Base-by-base conservation (phyloP, 2,888 invertebrate genomes). In the Crepidodera aurea region DNA sequence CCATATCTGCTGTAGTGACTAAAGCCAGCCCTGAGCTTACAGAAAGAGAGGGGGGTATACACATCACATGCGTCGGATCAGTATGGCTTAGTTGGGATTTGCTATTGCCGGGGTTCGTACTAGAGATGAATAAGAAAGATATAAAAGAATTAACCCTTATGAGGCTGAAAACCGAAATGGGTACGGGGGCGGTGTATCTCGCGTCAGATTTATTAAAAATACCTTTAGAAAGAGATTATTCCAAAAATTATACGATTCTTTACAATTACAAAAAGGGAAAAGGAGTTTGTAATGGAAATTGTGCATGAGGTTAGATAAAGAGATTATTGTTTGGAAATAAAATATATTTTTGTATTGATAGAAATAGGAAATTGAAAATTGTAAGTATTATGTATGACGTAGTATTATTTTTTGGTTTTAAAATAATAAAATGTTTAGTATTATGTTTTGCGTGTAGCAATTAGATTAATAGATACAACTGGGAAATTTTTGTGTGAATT, bases 81-180 rank as follows among this genome's bases (percentile, higher is more conserved):
- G 96, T 98, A 0, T 98, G 95, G 93, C 87, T 92, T 66, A 96
- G 96, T 76, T 98, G 96, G 96, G 82, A 88, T 2, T 84, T 91
- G 19, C 77, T 98, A 64, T 84, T 89, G 73, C 82, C 87, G 1
- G 94, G 93, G 0, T 90, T 93, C 69, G 74, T 88, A 1, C 73
- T 80, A 1, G 84, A 85, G 64, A 78, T 92, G 2, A 74, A 82
- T 3, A 71, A 79, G 6, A 79, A 83, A 34, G 71, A 81, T 6
- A 70, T 89, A 1, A 74, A 82, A 3, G 85, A 87, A 72, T 75
- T 91, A 15, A 84, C 85, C 2, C 81, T 96, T 7, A 83, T 93
- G 10, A 84, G 84, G 13, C 84, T 96, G 12, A 90, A 87, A 10
- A 89, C 89, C 0, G 88, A 90, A 0, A 89, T 91, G 67, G 95